phyloP scores from a whole-genome alignment of 2,797 vertebrate species.

The Pseudopleuronectes americanus region DNA sequence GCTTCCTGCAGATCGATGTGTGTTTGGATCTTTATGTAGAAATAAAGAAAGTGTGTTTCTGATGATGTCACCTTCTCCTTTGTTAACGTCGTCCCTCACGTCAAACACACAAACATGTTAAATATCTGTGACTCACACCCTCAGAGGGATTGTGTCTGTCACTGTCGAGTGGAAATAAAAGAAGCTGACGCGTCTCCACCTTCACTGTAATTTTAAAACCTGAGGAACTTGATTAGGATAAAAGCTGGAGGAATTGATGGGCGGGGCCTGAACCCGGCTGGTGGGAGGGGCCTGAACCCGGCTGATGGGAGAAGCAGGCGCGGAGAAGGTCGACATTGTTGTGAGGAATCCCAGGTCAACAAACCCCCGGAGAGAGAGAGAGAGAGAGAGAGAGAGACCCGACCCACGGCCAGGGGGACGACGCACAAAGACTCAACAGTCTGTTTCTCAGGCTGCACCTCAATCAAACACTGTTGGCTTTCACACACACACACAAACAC shows the following conservation, averaged over 20 bases:
- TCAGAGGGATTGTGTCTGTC: neutral
- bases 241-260: neutral
- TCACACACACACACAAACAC: conserved; percentile 5
- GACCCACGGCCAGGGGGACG: conserved; percentile 23
- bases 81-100: neutral
- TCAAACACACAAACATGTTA: neutral
- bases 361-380: conserved; percentile 35
- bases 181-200: conserved; percentile 1
- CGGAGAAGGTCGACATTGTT: conserved; percentile 53
- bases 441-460: conserved; percentile 53
- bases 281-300: neutral
- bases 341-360: conserved; percentile 78
- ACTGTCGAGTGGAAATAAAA: neutral
- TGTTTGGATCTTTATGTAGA: too few species aligned
- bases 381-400: conserved; percentile 21
- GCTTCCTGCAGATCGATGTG: too few species aligned
- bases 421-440: conserved; percentile 73
- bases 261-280: neutral
- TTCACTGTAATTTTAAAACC: conserved; percentile 35
- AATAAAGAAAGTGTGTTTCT: too few species aligned
- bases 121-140: neutral
- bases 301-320: conserved; percentile 21
- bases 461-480: conserved; percentile 63
- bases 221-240: conserved; percentile 53
- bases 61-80: too few species aligned